Percentiles rank a stretch among this genome's conserved stretches.
phyloP scores from a whole-genome alignment of 2,113 vertebrate species.

The Pterocles orientalis region DNA sequence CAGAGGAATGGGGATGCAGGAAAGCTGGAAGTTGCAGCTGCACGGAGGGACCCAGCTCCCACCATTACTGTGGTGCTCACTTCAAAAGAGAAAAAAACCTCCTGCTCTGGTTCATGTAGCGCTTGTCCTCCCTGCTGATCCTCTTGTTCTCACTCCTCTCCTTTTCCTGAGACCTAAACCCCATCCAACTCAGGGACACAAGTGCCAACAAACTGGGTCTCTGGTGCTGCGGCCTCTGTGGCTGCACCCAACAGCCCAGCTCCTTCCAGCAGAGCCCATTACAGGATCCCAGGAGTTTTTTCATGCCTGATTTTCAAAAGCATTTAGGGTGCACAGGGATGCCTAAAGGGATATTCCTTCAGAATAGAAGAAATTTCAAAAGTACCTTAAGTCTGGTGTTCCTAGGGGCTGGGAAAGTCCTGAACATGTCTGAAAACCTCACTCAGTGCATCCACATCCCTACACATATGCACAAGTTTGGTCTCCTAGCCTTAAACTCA shows the following conservation, averaged over 20 bases:
- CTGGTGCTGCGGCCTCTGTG: neutral
- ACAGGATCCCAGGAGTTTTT: too few species aligned
- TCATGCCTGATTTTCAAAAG: neutral
- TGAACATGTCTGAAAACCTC: neutral
- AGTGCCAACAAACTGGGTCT: neutral
- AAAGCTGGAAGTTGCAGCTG: slow-evolving; percentile 7
- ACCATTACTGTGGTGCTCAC: neutral
- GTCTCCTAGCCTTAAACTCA: neutral
- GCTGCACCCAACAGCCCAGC: neutral
- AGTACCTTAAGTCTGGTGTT: neutral
- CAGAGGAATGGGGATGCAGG: neutral
- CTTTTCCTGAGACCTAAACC: neutral
- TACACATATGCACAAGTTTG: neutral
- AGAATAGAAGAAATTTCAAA: neutral
- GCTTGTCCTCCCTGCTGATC: neutral
- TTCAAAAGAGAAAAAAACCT: neutral
- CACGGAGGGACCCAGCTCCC: neutral
- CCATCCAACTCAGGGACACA: neutral
- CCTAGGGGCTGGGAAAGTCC: neutral
- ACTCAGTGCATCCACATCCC: neutral
- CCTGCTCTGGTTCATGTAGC: neutral
- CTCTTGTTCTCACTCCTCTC: neutral
- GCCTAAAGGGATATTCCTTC: neutral
- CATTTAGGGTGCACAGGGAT: neutral
- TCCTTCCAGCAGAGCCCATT: neutral